Evolutionary conservation across 2,797 vertebrate species (phyloP), one percentile per base, ranked within the genome.

Genomic region (Muraenolepis orangiensis): DNA sequence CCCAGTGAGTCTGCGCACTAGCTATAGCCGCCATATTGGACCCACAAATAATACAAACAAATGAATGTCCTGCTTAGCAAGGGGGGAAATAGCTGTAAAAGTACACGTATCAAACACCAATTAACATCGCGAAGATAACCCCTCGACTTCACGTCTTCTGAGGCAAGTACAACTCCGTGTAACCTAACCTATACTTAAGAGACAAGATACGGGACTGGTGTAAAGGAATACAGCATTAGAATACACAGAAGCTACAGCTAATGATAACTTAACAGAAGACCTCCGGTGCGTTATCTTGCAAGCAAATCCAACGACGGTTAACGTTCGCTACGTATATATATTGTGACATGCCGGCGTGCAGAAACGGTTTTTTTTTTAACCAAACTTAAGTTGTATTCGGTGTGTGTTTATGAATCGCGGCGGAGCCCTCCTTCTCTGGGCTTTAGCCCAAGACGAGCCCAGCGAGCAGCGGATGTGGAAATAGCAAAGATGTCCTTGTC

Each of bases 21-120:
- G n/a, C 40, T 71, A 38, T 23, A 31, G 71, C 77, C 75, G 77
- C 82, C 82, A 84, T 84, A 61, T 82, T 84, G 79, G 77, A 72
- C 71, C 77, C 74, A 71, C 70, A 70, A 69, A 68, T 72, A 72
- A 79, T 69, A 72, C 73, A 72, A 79, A 79, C 69, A 81, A 78
- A 72, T 76, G 70, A 71, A 64, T 76, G 70, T 74, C 70, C 72
- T 71, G 71, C 31, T 73, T 70, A 46, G 61, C 57, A 26, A 26
- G 36, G 57, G n/a, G n/a, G n/a, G n/a, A n/a, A n/a, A 73, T 74
- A 84, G 75, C 79, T 77, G 34, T 57, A 29, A 70, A 66, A 79
- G 67, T 76, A 66, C 14, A 74, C 6, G 29, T 26, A 69, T 36
- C 30, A 57, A 73, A 70, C 28, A 69, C 40, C 70, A 69, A 75